Percentiles rank a stretch among this genome's conserved stretches.
phyloP scores from a whole-genome alignment of 2,888 invertebrate genomes.

The Polymixis lichenea region DNA sequence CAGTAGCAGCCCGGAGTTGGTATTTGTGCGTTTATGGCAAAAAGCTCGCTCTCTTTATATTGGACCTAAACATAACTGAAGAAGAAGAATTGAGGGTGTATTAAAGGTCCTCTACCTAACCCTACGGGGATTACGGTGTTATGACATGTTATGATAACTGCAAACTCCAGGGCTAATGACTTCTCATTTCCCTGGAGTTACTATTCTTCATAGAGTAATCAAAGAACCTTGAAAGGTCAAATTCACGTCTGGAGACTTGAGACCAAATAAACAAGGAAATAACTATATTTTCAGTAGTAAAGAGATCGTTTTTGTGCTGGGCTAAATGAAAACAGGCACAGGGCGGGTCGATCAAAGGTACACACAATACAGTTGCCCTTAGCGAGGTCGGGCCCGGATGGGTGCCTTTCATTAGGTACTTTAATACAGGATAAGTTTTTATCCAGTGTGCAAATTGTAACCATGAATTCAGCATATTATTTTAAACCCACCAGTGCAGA shows the following conservation, averaged over 20 bases:
- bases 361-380: background rate
- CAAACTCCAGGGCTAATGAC: background rate
- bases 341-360: background rate
- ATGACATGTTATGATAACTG: background rate
- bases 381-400: background rate
- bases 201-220: no score
- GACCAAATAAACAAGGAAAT: background rate
- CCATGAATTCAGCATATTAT: no score
- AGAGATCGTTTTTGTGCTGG: background rate
- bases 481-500: no score
- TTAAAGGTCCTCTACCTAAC: background rate
- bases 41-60: background rate
- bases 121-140: background rate
- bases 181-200: no score
- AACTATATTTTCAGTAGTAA: background rate
- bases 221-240: background rate
- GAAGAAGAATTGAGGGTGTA: background rate
- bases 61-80: background rate
- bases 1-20: background rate
- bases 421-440: no score
- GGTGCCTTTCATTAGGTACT: background rate
- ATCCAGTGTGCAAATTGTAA: no score
- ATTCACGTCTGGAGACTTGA: no score
- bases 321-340: background rate
- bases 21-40: background rate